Evolutionary conservation across 1,140 invertebrate species (phyloP).

Genomic region (Heliconius himera): DNA sequence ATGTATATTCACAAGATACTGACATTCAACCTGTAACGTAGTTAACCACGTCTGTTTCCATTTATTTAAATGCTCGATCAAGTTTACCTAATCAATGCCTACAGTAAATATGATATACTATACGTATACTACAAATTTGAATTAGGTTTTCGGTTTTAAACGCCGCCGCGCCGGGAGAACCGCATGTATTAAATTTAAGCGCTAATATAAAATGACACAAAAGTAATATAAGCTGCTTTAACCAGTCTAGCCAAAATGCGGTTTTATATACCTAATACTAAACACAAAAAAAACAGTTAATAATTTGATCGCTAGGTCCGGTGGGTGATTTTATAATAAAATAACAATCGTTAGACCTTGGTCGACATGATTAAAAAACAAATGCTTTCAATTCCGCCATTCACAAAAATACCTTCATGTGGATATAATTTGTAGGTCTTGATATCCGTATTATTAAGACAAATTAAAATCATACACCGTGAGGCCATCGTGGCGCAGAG

Average conservation of each 20-base stretch:
- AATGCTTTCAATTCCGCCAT: slow-evolving; percentile 67
- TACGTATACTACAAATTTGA: background rate
- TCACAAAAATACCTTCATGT: slow-evolving; percentile 48
- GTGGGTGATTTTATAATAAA: slow-evolving; percentile 44
- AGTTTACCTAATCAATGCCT: background rate
- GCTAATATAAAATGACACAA: background rate
- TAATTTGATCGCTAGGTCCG: slow-evolving; percentile 22
- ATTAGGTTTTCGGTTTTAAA: background rate
- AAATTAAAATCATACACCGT: background rate
- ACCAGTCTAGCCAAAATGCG: background rate
- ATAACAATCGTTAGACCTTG: slow-evolving; percentile 58
- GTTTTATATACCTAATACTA: slow-evolving; percentile 4
- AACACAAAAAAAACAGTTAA: background rate
- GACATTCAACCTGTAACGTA: background rate
- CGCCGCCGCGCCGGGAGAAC: background rate
- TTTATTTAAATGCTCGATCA: background rate
- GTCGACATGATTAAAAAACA: slow-evolving; percentile 39
- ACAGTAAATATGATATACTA: background rate
- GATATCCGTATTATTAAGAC: background rate
- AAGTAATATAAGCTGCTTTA: slow-evolving; percentile 17
- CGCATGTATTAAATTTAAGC: background rate
- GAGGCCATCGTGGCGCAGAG: too few species aligned
- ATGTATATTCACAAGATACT: background rate
- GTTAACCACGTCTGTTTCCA: background rate
- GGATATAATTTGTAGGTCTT: slow-evolving; percentile 6